Conservation (phyloP, 2,797 vertebrate genomes). For the Tapera naevia region DNA sequence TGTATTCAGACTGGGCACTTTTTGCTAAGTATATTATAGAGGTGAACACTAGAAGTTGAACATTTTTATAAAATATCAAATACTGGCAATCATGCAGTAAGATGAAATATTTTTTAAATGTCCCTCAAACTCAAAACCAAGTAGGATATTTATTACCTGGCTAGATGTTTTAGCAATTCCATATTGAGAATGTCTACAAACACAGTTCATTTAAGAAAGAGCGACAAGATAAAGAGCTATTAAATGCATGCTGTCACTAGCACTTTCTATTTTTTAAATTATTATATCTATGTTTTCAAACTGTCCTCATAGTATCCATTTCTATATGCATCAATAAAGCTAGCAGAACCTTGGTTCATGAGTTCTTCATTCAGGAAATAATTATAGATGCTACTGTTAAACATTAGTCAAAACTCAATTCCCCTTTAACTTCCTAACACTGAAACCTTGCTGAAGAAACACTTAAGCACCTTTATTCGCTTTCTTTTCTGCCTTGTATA, state of each 20-base stretch:
- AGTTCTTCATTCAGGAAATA: constrained; percentile 2
- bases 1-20: background rate
- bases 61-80: background rate
- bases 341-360: background rate
- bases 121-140: background rate
- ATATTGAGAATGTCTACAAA: background rate
- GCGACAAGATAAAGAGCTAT: background rate
- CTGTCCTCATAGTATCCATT: background rate
- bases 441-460: background rate
- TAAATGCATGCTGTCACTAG: background rate
- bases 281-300: background rate
- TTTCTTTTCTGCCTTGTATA: background rate
- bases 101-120: background rate
- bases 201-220: background rate
- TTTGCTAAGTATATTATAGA: background rate
- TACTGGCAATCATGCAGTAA: background rate
- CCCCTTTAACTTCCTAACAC: background rate
- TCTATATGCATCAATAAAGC: background rate
- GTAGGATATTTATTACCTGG: background rate
- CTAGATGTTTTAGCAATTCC: background rate
- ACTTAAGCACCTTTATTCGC: background rate
- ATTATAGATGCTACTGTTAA: background rate
- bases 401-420: background rate
- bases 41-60: background rate
- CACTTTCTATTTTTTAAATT: background rate